Evolutionary conservation across 2,797 vertebrate genomes (phyloP), one percentile per base, ranked within the genome.

Genomic region (Cyclopterus lumpus): DNA sequence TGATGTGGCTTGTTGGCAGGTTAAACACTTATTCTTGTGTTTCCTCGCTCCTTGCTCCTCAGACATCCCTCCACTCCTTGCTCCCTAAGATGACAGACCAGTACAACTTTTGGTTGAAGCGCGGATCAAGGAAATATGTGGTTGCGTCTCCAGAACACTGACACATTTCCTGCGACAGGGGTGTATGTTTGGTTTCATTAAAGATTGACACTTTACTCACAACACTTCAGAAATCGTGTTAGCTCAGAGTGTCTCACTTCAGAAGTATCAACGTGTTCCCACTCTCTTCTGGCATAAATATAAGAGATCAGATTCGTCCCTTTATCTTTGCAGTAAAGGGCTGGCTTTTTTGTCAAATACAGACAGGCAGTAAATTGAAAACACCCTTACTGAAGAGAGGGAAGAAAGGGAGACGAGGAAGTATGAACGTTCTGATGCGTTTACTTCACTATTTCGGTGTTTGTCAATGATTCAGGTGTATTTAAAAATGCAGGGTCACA

Each of bases 351-450:
- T 86, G 70, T 85, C 67, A 88, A 88, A 90, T 69, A 82, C 88
- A 91, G 89, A 91, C 86, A 91, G 77, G 77, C 91, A 88, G 75
- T 44, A 88, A 91, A 91, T 92, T 90, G 81, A 91, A n/a, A n/a
- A 88, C 84, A 80, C 59, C 84, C 77, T 75, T 55, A 22, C 38
- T 70, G 77, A 65, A 69, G 60, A 65, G 76, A 46, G 22, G 64
- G 30, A 77, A 81, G 65, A 75, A 71, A 75, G n/a, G 18, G 18
- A 62, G 38, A 64, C 10, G 30, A 74, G 30, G 38, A 28, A 34
- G 38, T 72, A 58, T 51, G 22, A 40, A 63, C 42, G 73, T 49
- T 11, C 8, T 40, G 32, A 7, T 20, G 40, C 14, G 42, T 71
- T 75, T 71, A 18, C 75, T 70, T 73, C 24, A 48, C 18, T 62